phyloP scores from a whole-genome alignment of 2,797 vertebrate species.

The Pampus argenteus region DNA sequence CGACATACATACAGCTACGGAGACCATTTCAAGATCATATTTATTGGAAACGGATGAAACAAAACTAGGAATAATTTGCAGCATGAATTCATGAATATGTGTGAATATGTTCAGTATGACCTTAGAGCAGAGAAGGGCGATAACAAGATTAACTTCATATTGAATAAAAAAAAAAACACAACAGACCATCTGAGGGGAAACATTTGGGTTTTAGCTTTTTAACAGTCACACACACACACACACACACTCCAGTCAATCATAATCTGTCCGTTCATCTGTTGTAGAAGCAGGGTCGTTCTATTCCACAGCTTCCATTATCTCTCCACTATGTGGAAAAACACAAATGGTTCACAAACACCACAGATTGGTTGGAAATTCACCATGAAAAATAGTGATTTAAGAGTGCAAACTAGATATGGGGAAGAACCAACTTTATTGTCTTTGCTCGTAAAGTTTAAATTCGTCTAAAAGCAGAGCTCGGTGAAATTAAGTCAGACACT shows the following conservation, averaged over 20 bases:
- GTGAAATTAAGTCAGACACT: constrained; percentile 33
- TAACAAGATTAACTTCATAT: constrained; percentile 20
- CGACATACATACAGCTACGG: background rate
- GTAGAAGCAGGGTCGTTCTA: constrained; percentile 18
- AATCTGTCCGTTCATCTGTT: constrained; percentile 66
- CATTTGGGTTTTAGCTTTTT: no score
- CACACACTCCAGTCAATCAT: no score
- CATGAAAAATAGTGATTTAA: constrained; percentile 16
- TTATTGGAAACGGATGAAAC: constrained; percentile 32
- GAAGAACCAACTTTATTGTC: constrained; percentile 18
- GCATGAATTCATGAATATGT: no score
- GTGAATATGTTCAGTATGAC: background rate
- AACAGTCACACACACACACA: no score
- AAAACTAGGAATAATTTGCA: constrained; percentile 11
- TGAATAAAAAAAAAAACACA: constrained; percentile 24
- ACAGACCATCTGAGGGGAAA: background rate
- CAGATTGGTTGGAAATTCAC: constrained; percentile 15
- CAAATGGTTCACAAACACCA: constrained; percentile 17
- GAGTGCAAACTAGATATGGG: constrained; percentile 27
- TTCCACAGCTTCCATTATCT: constrained; percentile 16
- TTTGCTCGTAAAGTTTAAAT: constrained; percentile 52
- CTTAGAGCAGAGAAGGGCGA: background rate
- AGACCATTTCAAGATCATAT: constrained; percentile 15
- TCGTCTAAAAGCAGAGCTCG: constrained; percentile 30
- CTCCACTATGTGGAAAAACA: constrained; percentile 16